Evolutionary conservation across 2,113 vertebrate species (phyloP), one percentile per base, ranked within the genome.

Genomic region (Periophthalmodon schlosseri): DNA sequence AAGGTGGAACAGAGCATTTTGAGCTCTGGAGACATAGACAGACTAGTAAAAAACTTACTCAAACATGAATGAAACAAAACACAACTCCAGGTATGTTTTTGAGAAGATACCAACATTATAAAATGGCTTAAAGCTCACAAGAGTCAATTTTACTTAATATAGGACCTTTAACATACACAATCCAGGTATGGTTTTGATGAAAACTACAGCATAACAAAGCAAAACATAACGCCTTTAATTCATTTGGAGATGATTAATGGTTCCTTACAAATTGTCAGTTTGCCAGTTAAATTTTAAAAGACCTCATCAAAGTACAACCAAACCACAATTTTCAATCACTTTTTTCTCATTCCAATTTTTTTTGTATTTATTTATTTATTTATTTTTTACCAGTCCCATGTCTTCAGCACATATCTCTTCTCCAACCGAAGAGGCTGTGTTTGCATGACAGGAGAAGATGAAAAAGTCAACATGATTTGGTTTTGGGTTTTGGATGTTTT

Each of bases 401-500:
- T n/a, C 56, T 57, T 57, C 56, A 57, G n/a, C 56, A 23, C 56
- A 23, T 12, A 9, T 57, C 56, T 21, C n/a, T 9, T 23, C 21
- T 57, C 49, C 18, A 16, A 20, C 49, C 5, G 16, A 16, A 52
- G 15, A 82, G 72, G 65, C 79, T 69, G 79, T 76, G 63, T 73
- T 69, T 79, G 84, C 80, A 84, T 87, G 86, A 91, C 88, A 84
- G 83, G 83, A 70, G 69, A 83, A 85, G 91, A 91, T 68, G 61
- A 86, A 79, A 85, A 75, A 36, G 70, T 39, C 63, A 70, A 78
- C 74, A 83, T 24, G 36, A 76, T 21, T 86, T 14, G 79, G 84
- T 86, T 91, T 91, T 81, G 87, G 84, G 88, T 91, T 57, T 84
- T 90, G 79, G 83, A 89, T 88, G 79, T 77, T 69, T 82, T 84